Evolutionary conservation across 2,113 vertebrate species (phyloP).

Genomic region (Calypte anna): DNA sequence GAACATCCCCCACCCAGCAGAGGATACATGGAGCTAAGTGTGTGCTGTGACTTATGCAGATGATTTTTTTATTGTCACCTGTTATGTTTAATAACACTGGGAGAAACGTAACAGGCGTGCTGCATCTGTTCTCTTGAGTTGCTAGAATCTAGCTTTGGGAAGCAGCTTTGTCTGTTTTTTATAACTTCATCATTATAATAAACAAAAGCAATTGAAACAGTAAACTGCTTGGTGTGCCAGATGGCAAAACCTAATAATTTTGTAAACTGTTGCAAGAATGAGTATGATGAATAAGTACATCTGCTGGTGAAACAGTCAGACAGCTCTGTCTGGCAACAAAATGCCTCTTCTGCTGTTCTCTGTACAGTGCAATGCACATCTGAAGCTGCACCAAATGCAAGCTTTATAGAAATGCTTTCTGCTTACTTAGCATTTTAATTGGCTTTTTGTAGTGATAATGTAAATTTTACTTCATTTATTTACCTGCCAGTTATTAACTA

Average conservation of each 20-base stretch:
- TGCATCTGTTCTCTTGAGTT: neutral
- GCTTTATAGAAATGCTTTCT: neutral
- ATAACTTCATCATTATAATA: constrained; percentile 26
- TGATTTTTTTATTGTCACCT: neutral
- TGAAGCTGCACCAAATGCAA: constrained; percentile 28
- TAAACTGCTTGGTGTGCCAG: constrained; percentile 58
- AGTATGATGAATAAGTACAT: constrained; percentile 61
- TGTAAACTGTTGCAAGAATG: constrained; percentile 57
- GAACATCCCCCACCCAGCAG: neutral
- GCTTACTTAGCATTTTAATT: constrained; percentile 59
- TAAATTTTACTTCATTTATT: constrained; percentile 43
- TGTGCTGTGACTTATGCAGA: neutral
- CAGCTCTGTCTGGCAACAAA: constrained; percentile 47
- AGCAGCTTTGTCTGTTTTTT: constrained; percentile 7
- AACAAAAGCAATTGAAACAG: constrained; percentile 53
- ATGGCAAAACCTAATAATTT: constrained; percentile 65
- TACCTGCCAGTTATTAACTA: constrained; percentile 2
- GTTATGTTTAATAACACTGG: neutral
- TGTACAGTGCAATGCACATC: constrained; percentile 39
- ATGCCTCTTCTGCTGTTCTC: constrained; percentile 22
- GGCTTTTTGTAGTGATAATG: constrained; percentile 40
- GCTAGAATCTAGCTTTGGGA: neutral
- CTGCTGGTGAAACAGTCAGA: constrained; percentile 52
- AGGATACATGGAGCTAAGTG: neutral
- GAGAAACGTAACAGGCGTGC: neutral